These are phyloP conservation scores for Malacoraja senta DNA, from an alignment of 2,797 vertebrate species.

Conservation along the genomic window DNA sequence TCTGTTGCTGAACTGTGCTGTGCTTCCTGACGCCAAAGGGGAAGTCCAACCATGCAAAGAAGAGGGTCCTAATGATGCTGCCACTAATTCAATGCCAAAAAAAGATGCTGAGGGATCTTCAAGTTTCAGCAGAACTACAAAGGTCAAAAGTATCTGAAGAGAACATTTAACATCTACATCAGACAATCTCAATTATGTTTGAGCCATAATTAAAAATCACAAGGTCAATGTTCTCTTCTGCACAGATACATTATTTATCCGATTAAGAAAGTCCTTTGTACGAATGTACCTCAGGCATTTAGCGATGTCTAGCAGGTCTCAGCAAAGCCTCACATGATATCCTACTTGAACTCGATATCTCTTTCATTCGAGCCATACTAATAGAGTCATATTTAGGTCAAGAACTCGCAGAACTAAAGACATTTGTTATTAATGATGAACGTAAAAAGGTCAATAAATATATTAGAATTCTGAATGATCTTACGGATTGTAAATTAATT, in stretches of 20 bases:
- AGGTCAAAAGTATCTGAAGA: neutral
- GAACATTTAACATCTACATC: conserved; percentile 1
- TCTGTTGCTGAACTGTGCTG: neutral
- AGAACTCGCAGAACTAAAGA: neutral
- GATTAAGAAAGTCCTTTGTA: conserved; percentile 1
- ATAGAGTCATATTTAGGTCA: neutral
- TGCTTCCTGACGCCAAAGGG: neutral
- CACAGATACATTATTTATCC: neutral
- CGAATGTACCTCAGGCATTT: neutral
- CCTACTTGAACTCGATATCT: neutral
- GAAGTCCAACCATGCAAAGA: neutral
- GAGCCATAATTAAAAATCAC: conserved; percentile 12
- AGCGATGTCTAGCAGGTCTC: neutral
- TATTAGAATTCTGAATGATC: neutral
- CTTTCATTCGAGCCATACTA: neutral
- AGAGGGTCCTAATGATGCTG: neutral
- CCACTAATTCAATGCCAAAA: neutral
- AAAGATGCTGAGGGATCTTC: neutral
- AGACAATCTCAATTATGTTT: neutral
- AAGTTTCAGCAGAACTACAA: neutral
- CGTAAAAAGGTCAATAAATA: neutral
- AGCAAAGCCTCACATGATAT: neutral
- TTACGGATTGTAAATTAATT: neutral
- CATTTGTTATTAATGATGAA: neutral
- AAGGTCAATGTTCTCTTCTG: neutral